A percentile compares a stretch with the other conserved stretches of the same genome.
phyloP scores from a whole-genome alignment of 2,113 vertebrate species.

The Melierax canorus region DNA sequence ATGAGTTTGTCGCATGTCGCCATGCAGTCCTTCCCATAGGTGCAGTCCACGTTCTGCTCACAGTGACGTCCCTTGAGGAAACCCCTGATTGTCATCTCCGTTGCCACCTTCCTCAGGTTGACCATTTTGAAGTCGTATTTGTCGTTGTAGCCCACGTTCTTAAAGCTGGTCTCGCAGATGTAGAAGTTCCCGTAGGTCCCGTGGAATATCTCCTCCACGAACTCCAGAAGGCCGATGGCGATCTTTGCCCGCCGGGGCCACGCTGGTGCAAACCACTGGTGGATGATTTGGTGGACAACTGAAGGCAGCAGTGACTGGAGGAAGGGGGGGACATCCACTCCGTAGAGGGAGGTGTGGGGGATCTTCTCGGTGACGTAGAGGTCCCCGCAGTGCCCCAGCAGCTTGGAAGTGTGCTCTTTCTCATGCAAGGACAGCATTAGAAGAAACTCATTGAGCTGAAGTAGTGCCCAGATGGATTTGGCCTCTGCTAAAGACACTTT shows the following conservation, averaged over 20 bases:
- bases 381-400: slow-evolving; percentile 92
- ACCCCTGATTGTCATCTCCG: slow-evolving; percentile 81
- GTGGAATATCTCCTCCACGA: slow-evolving; percentile 96
- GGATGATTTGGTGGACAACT: slow-evolving; percentile 74
- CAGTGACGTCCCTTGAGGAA: slow-evolving; percentile 89
- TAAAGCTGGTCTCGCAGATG: slow-evolving; percentile 87
- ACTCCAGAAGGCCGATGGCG: slow-evolving; percentile 92
- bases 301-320: slow-evolving; percentile 82
- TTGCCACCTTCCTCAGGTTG: slow-evolving; percentile 85
- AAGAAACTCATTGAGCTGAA: slow-evolving; percentile 91
- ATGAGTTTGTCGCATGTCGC: slow-evolving; percentile 89
- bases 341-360: slow-evolving; percentile 82
- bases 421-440: slow-evolving; percentile 89
- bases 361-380: slow-evolving; percentile 88
- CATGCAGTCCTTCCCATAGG: slow-evolving; percentile 86
- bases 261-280: slow-evolving; percentile 90
- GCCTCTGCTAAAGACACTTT: slow-evolving; percentile 93
- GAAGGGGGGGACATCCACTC: slow-evolving; percentile 77
- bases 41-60: slow-evolving; percentile 89
- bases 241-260: slow-evolving; percentile 93
- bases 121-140: slow-evolving; percentile 93
- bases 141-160: slow-evolving; percentile 87
- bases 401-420: slow-evolving; percentile 86
- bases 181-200: slow-evolving; percentile 91
- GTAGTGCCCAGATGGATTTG: slow-evolving; percentile 93